Conservation (phyloP, 2,113 vertebrate species). For the Ophiodon elongatus region DNA sequence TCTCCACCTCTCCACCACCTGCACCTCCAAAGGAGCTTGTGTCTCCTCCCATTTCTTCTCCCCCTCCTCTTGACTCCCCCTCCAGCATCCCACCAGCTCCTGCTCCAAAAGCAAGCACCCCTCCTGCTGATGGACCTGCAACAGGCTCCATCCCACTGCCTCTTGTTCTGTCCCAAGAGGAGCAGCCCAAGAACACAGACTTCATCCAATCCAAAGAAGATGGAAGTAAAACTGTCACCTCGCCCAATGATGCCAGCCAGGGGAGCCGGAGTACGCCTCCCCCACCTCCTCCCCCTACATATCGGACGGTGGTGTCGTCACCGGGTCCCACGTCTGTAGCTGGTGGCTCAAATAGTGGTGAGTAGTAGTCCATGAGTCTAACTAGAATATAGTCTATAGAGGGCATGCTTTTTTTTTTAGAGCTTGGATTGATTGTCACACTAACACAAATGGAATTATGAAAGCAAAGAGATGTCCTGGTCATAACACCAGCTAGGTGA, state of each 20-base stretch:
- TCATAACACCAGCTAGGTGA: neutral
- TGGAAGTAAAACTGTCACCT: constrained; percentile 82
- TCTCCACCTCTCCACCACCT: constrained; percentile 44
- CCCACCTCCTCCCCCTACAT: constrained; percentile 95
- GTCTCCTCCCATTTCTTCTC: constrained; percentile 40
- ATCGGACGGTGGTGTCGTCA: constrained; percentile 93
- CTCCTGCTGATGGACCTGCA: constrained; percentile 70
- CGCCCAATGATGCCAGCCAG: constrained; percentile 89
- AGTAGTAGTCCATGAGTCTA: constrained; percentile 47
- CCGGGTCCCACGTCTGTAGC: constrained; percentile 89
- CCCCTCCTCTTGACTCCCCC: constrained; percentile 41
- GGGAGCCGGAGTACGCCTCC: constrained; percentile 90
- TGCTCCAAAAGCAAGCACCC: constrained; percentile 58
- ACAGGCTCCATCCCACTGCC: constrained; percentile 82
- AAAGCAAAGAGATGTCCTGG: neutral
- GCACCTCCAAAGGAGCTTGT: constrained; percentile 49
- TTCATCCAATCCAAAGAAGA: constrained; percentile 86
- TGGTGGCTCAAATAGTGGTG: constrained; percentile 90
- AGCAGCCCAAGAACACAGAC: constrained; percentile 84
- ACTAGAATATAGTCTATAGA: neutral
- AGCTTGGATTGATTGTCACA: neutral
- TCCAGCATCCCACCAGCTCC: constrained; percentile 30
- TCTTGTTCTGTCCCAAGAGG: constrained; percentile 86
- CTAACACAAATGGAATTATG: neutral
- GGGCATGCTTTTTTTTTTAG: neutral